These are phyloP conservation scores for Hestina assimilis DNA, from an alignment of 1,140 invertebrate genomes.

Conservation along the genomic window DNA sequence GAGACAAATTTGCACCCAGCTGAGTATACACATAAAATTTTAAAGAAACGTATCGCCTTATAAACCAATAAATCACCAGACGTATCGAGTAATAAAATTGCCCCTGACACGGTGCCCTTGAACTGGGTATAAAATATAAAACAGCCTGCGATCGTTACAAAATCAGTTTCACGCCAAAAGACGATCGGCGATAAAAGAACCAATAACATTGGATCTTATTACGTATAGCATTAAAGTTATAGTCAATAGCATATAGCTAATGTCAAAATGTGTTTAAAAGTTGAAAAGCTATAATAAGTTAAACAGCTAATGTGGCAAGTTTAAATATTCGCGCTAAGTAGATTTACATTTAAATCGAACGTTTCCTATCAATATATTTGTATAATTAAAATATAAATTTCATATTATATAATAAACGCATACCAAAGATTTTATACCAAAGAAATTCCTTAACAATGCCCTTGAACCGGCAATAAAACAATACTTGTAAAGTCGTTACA, in stretches of 20 bases:
- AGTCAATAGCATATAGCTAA: not conserved
- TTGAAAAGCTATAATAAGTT: no score
- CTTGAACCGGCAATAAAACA: not conserved
- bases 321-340: no score
- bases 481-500: slow-evolving; percentile 33
- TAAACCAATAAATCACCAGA: slow-evolving; percentile 3
- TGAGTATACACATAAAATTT: not conserved
- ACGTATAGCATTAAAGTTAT: not conserved
- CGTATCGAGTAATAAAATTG: slow-evolving; percentile 8
- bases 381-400: no score
- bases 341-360: no score
- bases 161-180: slow-evolving; percentile 4
- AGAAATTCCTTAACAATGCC: not conserved
- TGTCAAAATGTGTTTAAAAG: no score
- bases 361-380: no score
- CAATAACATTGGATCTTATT: not conserved
- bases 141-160: slow-evolving; percentile 24
- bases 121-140: slow-evolving; percentile 24
- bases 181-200: not conserved
- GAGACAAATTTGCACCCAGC: not conserved
- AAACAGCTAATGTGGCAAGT: no score
- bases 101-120: slow-evolving; percentile 36
- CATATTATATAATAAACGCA: no score
- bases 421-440: no score
- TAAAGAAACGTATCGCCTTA: not conserved